These are phyloP conservation scores for Amphipoea oculea DNA, from an alignment of 2,888 invertebrate species.

Conservation along the genomic window DNA sequence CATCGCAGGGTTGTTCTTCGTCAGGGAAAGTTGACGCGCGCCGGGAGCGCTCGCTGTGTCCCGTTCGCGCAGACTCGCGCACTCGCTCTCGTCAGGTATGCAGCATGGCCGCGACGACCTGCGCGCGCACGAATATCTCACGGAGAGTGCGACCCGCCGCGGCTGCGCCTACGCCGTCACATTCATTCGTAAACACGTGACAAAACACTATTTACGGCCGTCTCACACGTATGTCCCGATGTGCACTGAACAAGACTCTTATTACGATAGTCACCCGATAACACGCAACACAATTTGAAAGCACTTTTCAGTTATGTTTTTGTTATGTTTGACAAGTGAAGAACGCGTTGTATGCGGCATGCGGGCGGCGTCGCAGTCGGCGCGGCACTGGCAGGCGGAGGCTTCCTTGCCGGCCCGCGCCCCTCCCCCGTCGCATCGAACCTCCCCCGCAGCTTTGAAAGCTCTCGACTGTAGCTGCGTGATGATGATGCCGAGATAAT, in stretches of 20 bases:
- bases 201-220: constrained; percentile 81
- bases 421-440: constrained; percentile 76
- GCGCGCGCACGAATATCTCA: constrained; percentile 90
- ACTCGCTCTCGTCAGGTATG: constrained; percentile 89
- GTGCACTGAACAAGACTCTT: constrained; percentile 59
- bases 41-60: constrained; percentile 85
- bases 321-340: constrained; percentile 75
- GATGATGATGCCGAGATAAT: constrained; percentile 89
- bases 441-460: constrained; percentile 85
- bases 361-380: constrained; percentile 83
- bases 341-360: constrained; percentile 77
- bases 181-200: constrained; percentile 90
- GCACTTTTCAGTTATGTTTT: constrained; percentile 85
- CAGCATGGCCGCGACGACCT: constrained; percentile 90
- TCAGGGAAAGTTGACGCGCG: constrained; percentile 82
- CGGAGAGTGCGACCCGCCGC: constrained; percentile 87
- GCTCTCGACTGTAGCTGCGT: constrained; percentile 85
- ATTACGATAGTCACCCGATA: constrained; percentile 63
- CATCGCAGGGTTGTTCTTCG: constrained; percentile 84
- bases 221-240: constrained; percentile 63
- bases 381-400: constrained; percentile 88
- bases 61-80: constrained; percentile 88
- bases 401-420: constrained; percentile 83
- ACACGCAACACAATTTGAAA: constrained; percentile 75
- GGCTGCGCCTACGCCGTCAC: constrained; percentile 89